Percentiles rank a stretch among this genome's conserved stretches.
Evolutionary conservation across 2,113 vertebrate genomes (phyloP).

Genomic region (Chinchilla lanigera): DNA sequence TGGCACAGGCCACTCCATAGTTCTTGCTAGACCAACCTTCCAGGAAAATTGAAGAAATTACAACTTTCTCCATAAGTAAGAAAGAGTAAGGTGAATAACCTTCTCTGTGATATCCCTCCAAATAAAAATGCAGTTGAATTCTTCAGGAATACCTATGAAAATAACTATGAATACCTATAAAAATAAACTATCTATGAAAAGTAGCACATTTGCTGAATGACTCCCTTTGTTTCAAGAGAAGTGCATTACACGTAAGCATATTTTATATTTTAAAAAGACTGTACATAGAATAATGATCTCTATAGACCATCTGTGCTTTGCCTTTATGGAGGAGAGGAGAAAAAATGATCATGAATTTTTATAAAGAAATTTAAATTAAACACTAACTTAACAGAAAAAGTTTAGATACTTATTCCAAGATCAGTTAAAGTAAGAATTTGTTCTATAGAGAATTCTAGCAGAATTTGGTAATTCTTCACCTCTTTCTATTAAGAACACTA

Average conservation of each 20-base stretch:
- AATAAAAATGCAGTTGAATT: background rate
- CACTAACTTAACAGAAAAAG: background rate
- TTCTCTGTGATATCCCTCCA: background rate
- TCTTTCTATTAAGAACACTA: background rate
- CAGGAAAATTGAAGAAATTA: conserved; percentile 23
- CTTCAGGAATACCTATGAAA: conserved; percentile 2
- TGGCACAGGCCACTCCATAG: background rate
- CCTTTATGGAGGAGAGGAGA: background rate
- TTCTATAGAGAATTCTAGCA: background rate
- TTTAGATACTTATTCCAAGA: background rate
- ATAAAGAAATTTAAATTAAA: conserved; percentile 48
- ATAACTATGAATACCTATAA: too few relatives aligned
- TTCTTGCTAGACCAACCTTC: background rate
- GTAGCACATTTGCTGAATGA: background rate
- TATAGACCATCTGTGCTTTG: conserved; percentile 42
- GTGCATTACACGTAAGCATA: background rate
- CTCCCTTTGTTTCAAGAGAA: conserved; percentile 39
- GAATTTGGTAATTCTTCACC: background rate
- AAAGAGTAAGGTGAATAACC: background rate
- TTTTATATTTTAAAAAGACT: conserved; percentile 10
- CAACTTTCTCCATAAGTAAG: background rate
- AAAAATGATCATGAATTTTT: background rate
- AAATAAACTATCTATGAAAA: background rate
- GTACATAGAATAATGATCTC: background rate
- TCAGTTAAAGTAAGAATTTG: background rate